These are phyloP conservation scores for Empidonax traillii DNA, from an alignment of 2,113 vertebrate genomes.

Conservation along the genomic window DNA sequence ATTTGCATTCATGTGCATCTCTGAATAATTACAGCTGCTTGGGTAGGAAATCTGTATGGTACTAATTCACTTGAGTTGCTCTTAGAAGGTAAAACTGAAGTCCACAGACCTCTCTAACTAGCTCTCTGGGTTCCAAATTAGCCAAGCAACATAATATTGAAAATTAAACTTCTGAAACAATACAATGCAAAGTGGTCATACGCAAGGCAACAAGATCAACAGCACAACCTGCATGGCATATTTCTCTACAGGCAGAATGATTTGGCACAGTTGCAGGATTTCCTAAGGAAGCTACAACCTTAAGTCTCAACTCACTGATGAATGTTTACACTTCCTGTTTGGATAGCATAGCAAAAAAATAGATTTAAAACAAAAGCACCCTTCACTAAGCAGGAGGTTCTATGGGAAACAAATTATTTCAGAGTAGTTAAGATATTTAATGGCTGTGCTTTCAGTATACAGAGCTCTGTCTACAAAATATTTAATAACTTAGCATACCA, in stretches of 20 bases:
- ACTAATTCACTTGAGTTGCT: not conserved
- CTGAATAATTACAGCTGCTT: slow-evolving; percentile 65
- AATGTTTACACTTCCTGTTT: slow-evolving; percentile 62
- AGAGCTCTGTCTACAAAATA: not conserved
- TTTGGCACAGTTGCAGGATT: slow-evolving; percentile 26
- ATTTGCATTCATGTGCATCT: slow-evolving; percentile 53
- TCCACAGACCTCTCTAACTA: not conserved
- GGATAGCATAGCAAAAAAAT: not conserved
- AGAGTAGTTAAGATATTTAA: not conserved
- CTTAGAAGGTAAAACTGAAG: not conserved
- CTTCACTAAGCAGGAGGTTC: not conserved
- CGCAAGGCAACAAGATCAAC: not conserved
- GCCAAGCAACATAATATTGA: not conserved
- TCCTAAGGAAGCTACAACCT: slow-evolving; percentile 57
- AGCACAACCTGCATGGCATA: not conserved
- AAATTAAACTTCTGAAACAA: not conserved
- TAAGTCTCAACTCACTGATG: not conserved
- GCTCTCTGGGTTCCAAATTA: not conserved
- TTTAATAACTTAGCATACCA: not conserved
- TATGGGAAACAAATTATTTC: not conserved
- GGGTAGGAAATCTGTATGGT: not conserved
- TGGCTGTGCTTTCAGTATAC: not conserved
- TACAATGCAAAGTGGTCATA: not conserved
- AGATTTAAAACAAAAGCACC: not conserved
- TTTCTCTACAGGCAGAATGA: not conserved